phyloP scores from a whole-genome alignment of 1,140 invertebrate genomes.

The Calephelis nemesis region DNA sequence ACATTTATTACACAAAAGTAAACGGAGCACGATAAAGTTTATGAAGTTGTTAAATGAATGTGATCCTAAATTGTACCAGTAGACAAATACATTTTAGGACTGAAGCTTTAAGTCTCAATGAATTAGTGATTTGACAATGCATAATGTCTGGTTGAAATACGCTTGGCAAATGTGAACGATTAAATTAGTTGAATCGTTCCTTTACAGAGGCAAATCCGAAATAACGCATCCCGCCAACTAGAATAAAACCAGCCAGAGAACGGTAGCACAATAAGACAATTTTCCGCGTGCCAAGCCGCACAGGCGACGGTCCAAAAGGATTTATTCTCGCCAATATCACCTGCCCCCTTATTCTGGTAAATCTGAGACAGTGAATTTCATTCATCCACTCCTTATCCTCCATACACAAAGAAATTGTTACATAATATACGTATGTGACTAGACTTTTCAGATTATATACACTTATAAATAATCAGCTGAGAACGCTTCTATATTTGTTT shows the following conservation, averaged over 20 bases:
- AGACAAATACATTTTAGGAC: background rate
- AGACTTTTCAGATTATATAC: too few species aligned
- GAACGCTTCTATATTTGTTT: too few species aligned
- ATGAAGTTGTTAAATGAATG: conserved; percentile 11
- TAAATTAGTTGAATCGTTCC: conserved; percentile 38
- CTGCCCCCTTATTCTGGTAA: conserved; percentile 48
- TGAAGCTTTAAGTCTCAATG: conserved; percentile 22
- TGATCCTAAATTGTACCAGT: conserved; percentile 3
- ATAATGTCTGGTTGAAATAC: conserved; percentile 20
- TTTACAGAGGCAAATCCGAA: conserved; percentile 53
- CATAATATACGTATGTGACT: too few species aligned
- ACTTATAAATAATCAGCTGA: too few species aligned
- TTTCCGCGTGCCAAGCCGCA: conserved; percentile 53
- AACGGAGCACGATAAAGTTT: conserved; percentile 1
- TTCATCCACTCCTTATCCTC: conserved; percentile 41
- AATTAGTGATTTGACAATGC: conserved; percentile 25
- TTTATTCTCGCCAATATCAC: conserved; percentile 56
- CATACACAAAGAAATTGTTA: background rate
- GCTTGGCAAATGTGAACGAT: conserved; percentile 26
- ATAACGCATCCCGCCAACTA: conserved; percentile 47
- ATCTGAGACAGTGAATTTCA: conserved; percentile 44
- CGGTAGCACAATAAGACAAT: conserved; percentile 57
- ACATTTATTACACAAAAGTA: background rate
- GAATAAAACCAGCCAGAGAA: conserved; percentile 48
- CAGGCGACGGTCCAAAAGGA: conserved; percentile 51